Conservation (phyloP, 1,140 invertebrate genomes). For the Saccostrea glomerata region DNA sequence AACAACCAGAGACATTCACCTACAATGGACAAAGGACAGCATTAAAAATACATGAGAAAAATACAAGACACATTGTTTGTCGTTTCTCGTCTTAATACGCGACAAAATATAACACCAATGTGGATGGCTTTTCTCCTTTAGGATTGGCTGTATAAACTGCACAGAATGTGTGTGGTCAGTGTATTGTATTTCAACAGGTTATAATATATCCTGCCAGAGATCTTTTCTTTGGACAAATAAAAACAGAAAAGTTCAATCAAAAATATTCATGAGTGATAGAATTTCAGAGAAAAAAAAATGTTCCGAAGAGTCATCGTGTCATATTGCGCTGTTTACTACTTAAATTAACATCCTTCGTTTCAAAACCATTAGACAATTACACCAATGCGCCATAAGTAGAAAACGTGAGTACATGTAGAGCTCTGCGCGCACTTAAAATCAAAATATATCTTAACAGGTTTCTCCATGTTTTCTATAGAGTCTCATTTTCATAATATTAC, state of each 20-base stretch:
- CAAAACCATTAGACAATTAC: not conserved
- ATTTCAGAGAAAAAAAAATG: not conserved
- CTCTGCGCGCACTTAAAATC: not conserved
- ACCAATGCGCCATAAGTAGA: not conserved
- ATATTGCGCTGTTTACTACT: not conserved
- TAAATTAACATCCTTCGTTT: not conserved
- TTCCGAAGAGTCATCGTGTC: not conserved
- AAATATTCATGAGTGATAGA: not conserved
- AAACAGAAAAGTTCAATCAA: not conserved
- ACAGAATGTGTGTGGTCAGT: conserved; percentile 8
- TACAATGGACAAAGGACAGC: not conserved
- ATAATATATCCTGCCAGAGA: not conserved
- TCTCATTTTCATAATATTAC: conserved; percentile 13
- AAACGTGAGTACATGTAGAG: not conserved
- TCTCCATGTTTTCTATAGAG: not conserved
- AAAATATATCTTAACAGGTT: not conserved
- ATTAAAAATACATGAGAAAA: not conserved
- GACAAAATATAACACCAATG: not conserved
- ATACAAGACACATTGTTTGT: not conserved
- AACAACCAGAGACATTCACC: not conserved
- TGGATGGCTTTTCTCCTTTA: not conserved
- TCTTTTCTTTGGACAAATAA: not conserved
- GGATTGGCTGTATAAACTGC: not conserved
- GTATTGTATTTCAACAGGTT: not conserved
- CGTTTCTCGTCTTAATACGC: conserved; percentile 2